Conservation (phyloP, 2,113 vertebrate species). For the Rhea americana region DNA sequence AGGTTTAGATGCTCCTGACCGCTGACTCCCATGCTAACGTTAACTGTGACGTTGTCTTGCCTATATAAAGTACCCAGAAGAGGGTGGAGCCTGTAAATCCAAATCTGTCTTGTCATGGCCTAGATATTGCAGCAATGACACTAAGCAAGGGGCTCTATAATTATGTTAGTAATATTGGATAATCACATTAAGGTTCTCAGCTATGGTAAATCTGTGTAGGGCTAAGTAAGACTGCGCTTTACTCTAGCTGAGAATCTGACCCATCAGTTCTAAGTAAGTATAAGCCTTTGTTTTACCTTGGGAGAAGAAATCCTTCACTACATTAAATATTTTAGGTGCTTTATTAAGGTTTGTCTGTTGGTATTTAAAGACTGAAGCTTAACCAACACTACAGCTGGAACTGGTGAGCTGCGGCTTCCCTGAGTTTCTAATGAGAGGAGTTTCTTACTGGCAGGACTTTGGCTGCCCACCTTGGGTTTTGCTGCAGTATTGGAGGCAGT, state of each 20-base stretch:
- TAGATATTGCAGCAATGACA: constrained; percentile 43
- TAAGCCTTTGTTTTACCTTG: background rate
- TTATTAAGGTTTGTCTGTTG: background rate
- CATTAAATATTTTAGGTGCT: background rate
- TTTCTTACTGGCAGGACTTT: background rate
- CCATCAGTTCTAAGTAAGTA: fast-evolving
- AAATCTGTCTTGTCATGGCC: constrained; percentile 55
- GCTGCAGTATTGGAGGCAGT: background rate
- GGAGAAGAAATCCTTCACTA: background rate
- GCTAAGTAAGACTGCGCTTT: background rate
- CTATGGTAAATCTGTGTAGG: background rate
- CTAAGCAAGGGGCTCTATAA: background rate
- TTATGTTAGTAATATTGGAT: constrained; percentile 30
- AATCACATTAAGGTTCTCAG: constrained; percentile 43
- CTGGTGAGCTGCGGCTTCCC: background rate
- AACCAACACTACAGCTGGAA: background rate
- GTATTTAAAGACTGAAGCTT: background rate
- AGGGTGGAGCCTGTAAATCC: constrained; percentile 42
- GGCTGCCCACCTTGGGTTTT: background rate
- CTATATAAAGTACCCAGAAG: background rate
- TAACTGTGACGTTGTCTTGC: fast-evolving
- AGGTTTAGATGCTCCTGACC: background rate
- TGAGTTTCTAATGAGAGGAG: background rate
- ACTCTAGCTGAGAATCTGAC: background rate
- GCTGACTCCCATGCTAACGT: background rate